Conservation (phyloP, 2,888 invertebrate species). For the Dicyrtoma fusca region DNA sequence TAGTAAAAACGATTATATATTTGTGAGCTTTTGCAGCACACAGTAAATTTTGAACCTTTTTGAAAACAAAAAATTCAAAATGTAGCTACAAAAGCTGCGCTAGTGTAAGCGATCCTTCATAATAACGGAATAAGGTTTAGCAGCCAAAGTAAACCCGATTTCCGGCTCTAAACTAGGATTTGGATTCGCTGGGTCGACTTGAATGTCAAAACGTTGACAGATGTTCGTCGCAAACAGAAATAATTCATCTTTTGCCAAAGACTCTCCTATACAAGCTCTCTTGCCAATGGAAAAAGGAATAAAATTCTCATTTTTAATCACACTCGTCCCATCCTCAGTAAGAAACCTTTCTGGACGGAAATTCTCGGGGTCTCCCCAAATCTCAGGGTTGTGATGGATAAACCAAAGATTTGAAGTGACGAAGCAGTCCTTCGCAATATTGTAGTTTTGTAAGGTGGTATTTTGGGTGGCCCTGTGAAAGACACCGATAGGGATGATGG, state of each 20-base stretch:
- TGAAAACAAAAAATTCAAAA: too few relatives aligned
- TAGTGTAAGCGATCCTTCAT: constrained; percentile 5
- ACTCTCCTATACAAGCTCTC: constrained; percentile 12
- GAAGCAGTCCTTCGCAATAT: background rate
- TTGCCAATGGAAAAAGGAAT: constrained; percentile 27
- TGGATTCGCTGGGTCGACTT: background rate
- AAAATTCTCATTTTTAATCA: constrained; percentile 23
- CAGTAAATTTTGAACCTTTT: too few relatives aligned
- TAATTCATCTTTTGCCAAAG: constrained; percentile 19
- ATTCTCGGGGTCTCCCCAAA: constrained; percentile 11
- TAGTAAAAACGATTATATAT: too few relatives aligned
- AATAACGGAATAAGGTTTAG: constrained; percentile 5
- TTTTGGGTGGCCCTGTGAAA: constrained; percentile 37
- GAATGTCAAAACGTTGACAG: constrained; percentile 24
- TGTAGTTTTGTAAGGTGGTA: background rate
- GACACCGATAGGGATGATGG: constrained; percentile 44
- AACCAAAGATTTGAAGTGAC: background rate
- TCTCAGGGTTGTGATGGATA: constrained; percentile 2
- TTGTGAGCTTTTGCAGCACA: too few relatives aligned
- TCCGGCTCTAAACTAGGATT: background rate
- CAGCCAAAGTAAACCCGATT: constrained; percentile 9
- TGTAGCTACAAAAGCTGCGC: too few relatives aligned
- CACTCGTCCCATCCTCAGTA: constrained; percentile 31
- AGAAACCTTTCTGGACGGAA: constrained; percentile 51
- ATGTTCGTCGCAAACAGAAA: constrained; percentile 34